These are phyloP conservation scores for Myotis myotis DNA, from an alignment of 2,797 vertebrate species.

Conservation along the genomic window DNA sequence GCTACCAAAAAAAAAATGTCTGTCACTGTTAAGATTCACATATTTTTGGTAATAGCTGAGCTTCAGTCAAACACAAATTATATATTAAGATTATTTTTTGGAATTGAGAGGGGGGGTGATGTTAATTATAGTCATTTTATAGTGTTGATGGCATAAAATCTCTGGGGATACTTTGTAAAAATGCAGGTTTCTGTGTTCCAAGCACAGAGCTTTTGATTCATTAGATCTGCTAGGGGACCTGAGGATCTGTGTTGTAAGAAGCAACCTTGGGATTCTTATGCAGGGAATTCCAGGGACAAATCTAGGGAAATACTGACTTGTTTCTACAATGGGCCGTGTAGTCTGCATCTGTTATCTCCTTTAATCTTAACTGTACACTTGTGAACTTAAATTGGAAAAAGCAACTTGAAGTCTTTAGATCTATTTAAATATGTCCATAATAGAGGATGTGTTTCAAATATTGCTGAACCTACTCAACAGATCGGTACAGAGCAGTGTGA, in stretches of 20 bases:
- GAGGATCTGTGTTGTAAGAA: fast-evolving
- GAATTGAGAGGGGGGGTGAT: neutral
- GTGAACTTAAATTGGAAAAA: neutral
- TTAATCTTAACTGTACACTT: neutral
- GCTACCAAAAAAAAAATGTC: no score
- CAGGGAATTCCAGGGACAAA: neutral
- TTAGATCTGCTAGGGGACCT: neutral
- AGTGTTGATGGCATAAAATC: neutral
- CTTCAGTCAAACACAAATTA: neutral
- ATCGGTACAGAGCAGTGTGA: neutral
- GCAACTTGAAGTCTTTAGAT: neutral
- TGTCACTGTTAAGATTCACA: neutral
- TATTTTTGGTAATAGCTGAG: neutral
- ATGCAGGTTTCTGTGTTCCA: neutral
- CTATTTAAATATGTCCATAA: neutral
- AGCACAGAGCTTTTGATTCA: neutral
- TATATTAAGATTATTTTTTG: neutral
- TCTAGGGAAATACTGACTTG: neutral
- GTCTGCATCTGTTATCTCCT: neutral
- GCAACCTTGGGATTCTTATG: neutral
- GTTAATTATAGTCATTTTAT: neutral
- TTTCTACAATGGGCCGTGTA: neutral
- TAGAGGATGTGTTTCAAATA: neutral
- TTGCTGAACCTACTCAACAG: neutral
- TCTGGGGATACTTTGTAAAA: neutral